A percentile compares a stretch with the other conserved stretches of the same genome.
phyloP scores from a whole-genome alignment of 2,888 invertebrate species.

The Hedychridium roseum region DNA sequence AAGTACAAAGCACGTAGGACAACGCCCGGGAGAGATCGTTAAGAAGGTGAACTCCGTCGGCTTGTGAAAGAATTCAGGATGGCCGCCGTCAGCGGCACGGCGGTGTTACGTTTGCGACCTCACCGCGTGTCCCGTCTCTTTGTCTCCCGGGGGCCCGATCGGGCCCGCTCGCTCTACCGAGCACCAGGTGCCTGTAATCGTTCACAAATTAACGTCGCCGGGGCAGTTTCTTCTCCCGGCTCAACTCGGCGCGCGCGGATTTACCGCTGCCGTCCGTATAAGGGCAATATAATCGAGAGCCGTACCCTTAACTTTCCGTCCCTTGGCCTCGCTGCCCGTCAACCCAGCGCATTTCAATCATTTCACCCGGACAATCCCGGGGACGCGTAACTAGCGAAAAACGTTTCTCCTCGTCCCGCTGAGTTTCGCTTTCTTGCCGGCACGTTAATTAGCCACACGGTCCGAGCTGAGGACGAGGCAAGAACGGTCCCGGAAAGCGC shows the following conservation, averaged over 20 bases:
- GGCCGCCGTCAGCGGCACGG: constrained; percentile 41
- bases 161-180: constrained; percentile 16
- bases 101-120: constrained; percentile 29
- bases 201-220: constrained; percentile 61
- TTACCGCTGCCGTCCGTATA: constrained; percentile 51
- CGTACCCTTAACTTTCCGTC: constrained; percentile 22
- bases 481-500: no score
- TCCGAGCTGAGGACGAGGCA: no score
- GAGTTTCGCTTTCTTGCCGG: no score
- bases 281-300: constrained; percentile 45
- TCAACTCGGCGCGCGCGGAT: constrained; percentile 44
- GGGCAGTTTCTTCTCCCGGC: constrained; percentile 55
- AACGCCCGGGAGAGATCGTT: constrained; percentile 17
- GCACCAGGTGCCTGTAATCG: constrained; percentile 61
- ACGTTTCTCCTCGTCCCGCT: no score
- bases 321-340: no score
- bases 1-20: constrained; percentile 28
- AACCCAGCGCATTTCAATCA: constrained; percentile 56
- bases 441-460: no score
- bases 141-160: constrained; percentile 35
- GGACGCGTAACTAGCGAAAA: no score
- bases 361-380: constrained; percentile 38
- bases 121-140: constrained; percentile 38
- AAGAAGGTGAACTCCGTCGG: constrained; percentile 28
- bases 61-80: constrained; percentile 50